phyloP scores from a whole-genome alignment of 1,140 invertebrate species.

The Papilio helenus region DNA sequence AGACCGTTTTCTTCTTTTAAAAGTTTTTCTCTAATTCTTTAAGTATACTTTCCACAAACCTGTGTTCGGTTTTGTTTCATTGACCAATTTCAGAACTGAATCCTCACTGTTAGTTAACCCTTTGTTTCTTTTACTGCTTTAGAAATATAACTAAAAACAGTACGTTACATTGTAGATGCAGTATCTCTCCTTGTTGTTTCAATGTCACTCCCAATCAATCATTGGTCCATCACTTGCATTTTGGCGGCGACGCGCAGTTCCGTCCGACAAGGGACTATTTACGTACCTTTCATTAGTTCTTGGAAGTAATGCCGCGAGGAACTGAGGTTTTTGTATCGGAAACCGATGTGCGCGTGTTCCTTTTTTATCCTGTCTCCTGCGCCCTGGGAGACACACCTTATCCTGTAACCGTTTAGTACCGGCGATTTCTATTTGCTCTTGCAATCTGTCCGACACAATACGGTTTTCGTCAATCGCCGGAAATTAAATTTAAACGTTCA shows the following conservation, averaged over 20 bases:
- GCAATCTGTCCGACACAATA: conserved; percentile 16
- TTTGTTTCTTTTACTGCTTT: neutral
- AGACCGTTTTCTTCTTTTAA: neutral
- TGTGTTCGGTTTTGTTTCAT: neutral
- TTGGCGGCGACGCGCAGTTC: conserved; percentile 69
- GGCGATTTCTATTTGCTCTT: conserved; percentile 8
- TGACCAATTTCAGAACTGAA: neutral
- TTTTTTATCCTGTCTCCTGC: conserved; percentile 60
- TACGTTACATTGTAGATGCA: neutral
- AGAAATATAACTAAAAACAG: neutral
- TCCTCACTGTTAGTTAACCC: neutral
- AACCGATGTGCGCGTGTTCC: conserved; percentile 58
- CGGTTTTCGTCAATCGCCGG: conserved; percentile 34
- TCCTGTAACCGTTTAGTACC: conserved; percentile 33
- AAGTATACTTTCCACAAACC: neutral
- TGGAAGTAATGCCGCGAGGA: conserved; percentile 71
- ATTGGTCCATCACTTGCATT: conserved; percentile 58
- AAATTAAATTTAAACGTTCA: conserved; percentile 25
- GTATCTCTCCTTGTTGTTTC: conserved; percentile 47
- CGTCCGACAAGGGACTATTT: conserved; percentile 69
- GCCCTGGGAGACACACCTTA: conserved; percentile 32
- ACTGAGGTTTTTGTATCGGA: conserved; percentile 78
- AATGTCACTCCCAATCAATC: conserved; percentile 72
- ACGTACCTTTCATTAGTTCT: conserved; percentile 79
- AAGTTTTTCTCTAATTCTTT: neutral